A percentile compares a stretch with the other conserved stretches of the same genome.
Evolutionary conservation across 1,140 invertebrate genomes (phyloP).

Genomic region (Homalodisca vitripennis): DNA sequence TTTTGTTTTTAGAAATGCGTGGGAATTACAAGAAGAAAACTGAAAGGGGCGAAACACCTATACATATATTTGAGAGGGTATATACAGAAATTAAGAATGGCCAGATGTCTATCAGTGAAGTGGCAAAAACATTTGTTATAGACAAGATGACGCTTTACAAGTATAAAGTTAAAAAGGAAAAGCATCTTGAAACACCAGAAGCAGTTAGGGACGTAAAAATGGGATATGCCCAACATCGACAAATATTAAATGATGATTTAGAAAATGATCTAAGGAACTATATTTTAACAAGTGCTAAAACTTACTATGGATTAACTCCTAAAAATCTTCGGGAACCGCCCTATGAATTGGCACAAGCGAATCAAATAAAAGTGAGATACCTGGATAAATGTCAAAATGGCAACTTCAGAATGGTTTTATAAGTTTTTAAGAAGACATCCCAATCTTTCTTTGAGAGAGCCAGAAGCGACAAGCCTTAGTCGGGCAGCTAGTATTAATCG

Average conservation of each 20-base stretch:
- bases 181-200: background rate
- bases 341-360: constrained; percentile 36
- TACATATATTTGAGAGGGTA: background rate
- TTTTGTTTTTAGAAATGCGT: background rate
- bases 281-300: constrained; percentile 7
- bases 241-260: background rate
- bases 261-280: constrained; percentile 1
- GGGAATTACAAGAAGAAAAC: constrained; percentile 17
- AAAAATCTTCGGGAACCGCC: constrained; percentile 35
- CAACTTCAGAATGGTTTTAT: constrained; percentile 45
- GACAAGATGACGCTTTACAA: constrained; percentile 10
- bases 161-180: background rate
- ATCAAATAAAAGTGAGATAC: constrained; percentile 32
- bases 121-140: constrained; percentile 5
- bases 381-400: constrained; percentile 36
- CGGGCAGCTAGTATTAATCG: constrained; percentile 47
- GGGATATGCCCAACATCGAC: background rate
- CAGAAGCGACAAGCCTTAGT: constrained; percentile 47
- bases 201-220: background rate
- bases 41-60: background rate
- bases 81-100: background rate
- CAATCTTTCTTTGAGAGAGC: constrained; percentile 44
- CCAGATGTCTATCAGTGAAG: background rate
- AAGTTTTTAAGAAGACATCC: constrained; percentile 45
- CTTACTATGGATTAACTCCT: constrained; percentile 33